Base-by-base conservation (phyloP, 2,888 invertebrate genomes). In the Cataglyphis livida region DNA sequence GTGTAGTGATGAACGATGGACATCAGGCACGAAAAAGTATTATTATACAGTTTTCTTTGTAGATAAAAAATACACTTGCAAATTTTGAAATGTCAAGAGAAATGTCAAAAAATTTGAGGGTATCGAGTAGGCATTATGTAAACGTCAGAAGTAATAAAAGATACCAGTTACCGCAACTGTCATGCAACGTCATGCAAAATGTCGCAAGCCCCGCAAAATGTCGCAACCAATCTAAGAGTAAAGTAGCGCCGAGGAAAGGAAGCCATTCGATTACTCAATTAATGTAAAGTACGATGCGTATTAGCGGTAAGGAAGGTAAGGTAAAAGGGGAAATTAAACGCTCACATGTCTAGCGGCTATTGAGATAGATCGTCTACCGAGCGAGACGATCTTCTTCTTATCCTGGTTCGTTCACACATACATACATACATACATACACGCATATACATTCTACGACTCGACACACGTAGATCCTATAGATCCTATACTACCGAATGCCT, bases 261-360 rank as follows among this genome's bases (percentile, higher is more conserved):
- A 74, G 41, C 51, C 61, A 79, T 79, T 87, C 88, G 62, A 88
- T 89, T 88, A 87, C 83, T 86, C 87, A 87, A 90, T 89, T 88
- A 90, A 78, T 83, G 86, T 73, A 83, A 85, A 85, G 84, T 84
- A 81, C 83, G 73, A 79, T 76, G 61, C 12, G 66, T 85, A 90
- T 89, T 87, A 84, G 87, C 86, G 83, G 83, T 81, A 68, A 88
- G 78, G 78, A 68, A 88, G 79, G 75, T 68, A 82, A 82, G 18
- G 71, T 73, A 81, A 81, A 73, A 70, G 71, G 82, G 74, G 78
- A 44, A 65, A 59, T 51, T 32, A 32, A 84, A 66, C 51, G 41
- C 32, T 57, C 44, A 64, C 76, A 54, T 82, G 82, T 65, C 81
- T 32, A 59, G 75, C 38, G 76, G 62, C 62, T 81, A 61, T 75